Conservation (phyloP, 1,140 invertebrate species). For the Euglossa dilemma region DNA sequence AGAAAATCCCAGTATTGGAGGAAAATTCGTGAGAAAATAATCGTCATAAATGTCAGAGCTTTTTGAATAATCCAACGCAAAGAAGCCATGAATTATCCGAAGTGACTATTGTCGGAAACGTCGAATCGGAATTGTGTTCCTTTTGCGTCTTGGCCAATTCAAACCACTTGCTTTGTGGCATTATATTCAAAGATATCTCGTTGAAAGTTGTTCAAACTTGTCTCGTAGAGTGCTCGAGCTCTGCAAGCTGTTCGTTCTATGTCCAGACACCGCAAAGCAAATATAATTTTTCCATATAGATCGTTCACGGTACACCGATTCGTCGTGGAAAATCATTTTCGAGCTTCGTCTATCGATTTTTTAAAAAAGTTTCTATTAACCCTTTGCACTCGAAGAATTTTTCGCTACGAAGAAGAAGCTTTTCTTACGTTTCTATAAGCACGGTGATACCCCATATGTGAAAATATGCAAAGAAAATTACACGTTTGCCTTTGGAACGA, state of each 20-base stretch:
- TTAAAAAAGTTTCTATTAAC: not conserved
- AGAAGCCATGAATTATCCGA: not conserved
- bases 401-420: no score
- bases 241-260: not conserved
- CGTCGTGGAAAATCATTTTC: not conserved
- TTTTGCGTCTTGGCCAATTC: not conserved
- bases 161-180: not conserved
- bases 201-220: constrained; percentile 21
- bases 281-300: not conserved
- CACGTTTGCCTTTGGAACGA: no score
- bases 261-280: constrained; percentile 17
- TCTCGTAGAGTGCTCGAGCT: not conserved
- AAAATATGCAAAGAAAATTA: no score
- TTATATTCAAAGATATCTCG: constrained; percentile 7
- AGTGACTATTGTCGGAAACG: not conserved
- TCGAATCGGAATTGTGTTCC: not conserved
- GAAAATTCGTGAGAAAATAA: no score
- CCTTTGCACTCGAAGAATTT: no score
- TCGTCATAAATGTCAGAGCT: no score
- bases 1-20: no score
- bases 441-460: no score
- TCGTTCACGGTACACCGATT: not conserved
- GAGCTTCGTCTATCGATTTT: not conserved
- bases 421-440: no score
- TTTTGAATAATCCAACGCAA: not conserved